phyloP scores from a whole-genome alignment of 30 jellyfish, hydroid and myxozoan genomes.

The Aurelia sp. region DNA sequence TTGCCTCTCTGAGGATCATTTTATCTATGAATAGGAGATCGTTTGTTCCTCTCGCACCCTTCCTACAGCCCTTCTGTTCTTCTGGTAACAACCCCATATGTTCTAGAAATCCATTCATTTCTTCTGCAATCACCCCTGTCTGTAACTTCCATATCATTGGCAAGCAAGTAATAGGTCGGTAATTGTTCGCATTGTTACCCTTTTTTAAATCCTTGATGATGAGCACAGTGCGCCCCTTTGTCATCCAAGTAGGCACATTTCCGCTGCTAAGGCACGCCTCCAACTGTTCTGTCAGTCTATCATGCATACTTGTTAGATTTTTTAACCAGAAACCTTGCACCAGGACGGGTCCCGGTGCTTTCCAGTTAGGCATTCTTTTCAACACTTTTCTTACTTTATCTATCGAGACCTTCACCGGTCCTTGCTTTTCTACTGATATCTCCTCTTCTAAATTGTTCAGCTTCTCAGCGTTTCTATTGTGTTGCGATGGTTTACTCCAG shows the following conservation, averaged over 20 bases:
- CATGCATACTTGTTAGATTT: not conserved
- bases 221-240: too few species aligned
- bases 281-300: too few species aligned
- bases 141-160: too few species aligned
- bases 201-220: not conserved
- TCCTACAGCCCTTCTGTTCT: not conserved
- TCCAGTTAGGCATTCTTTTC: not conserved
- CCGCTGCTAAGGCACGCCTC: too few species aligned
- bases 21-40: conserved; percentile 12
- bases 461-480: conserved; percentile 15
- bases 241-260: too few species aligned
- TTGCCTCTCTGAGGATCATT: conserved; percentile 3
- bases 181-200: not conserved
- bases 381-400: conserved; percentile 5
- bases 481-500: conserved; percentile 30
- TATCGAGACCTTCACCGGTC: conserved; percentile 19
- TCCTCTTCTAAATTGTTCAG: conserved; percentile 19
- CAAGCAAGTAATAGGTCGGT: too few species aligned
- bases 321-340: not conserved
- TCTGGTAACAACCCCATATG: not conserved
- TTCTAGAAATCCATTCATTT: conserved; percentile 27
- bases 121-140: not conserved
- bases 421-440: conserved; percentile 10
- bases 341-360: too few species aligned
- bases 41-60: conserved; percentile 12